These are phyloP conservation scores for Vimba vimba DNA, from an alignment of 2,113 vertebrate species.

Conservation along the genomic window DNA sequence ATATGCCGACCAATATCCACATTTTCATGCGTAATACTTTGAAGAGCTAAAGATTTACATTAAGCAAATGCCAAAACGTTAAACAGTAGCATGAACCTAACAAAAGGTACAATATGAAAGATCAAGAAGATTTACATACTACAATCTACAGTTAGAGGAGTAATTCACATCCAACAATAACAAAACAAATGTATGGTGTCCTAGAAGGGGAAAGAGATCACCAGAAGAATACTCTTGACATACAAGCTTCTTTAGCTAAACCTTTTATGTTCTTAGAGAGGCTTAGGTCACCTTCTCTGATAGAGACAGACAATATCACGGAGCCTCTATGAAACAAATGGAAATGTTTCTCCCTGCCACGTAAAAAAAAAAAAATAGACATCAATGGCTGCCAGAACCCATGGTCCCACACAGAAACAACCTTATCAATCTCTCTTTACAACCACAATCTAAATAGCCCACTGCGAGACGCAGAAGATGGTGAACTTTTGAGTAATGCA, in stretches of 20 bases:
- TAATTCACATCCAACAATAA: not conserved
- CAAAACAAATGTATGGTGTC: conserved; percentile 26
- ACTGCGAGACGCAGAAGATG: not conserved
- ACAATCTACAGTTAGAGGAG: not conserved
- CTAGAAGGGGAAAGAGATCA: conserved; percentile 52
- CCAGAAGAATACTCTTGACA: conserved; percentile 61
- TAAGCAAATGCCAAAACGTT: not conserved
- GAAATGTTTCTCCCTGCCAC: conserved; percentile 54
- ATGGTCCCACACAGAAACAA: not conserved
- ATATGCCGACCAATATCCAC: conserved; percentile 28
- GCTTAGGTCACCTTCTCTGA: conserved; percentile 61
- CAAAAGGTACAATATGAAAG: not conserved
- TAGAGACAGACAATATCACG: conserved; percentile 45
- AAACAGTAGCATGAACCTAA: not conserved
- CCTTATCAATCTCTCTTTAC: conserved; percentile 8
- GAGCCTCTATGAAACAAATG: conserved; percentile 52
- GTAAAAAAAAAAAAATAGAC: conserved; percentile 47
- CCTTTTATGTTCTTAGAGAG: conserved; percentile 75
- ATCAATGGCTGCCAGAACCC: not conserved
- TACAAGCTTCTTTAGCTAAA: conserved; percentile 72
- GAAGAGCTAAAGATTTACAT: not conserved
- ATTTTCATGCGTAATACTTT: not conserved
- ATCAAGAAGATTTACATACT: not conserved
- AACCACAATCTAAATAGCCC: not conserved
- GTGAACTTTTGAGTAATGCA: conserved; percentile 11